These are phyloP conservation scores for Fulica atra DNA, from an alignment of 2,113 vertebrate genomes.

Conservation along the genomic window DNA sequence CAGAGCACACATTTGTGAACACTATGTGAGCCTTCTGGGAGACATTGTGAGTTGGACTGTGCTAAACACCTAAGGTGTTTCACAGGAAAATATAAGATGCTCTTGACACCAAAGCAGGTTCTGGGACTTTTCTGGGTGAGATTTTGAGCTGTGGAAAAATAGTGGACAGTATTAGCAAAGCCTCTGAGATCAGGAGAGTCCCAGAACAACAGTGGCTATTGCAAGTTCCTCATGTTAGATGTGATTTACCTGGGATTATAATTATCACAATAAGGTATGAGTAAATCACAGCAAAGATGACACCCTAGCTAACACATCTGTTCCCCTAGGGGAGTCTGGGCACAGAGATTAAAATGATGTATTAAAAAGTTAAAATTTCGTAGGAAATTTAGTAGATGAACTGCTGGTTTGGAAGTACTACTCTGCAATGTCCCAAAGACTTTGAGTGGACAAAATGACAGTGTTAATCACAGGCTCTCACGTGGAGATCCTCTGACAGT, in stretches of 20 bases:
- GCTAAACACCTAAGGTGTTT: background rate
- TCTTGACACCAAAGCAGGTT: background rate
- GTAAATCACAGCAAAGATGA: background rate
- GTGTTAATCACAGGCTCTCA: background rate
- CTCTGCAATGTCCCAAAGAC: background rate
- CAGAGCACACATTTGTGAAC: background rate
- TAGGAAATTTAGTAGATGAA: background rate
- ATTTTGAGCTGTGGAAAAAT: background rate
- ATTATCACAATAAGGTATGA: background rate
- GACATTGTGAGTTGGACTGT: background rate
- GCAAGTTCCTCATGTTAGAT: background rate
- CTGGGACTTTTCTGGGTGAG: background rate
- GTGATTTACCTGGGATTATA: background rate
- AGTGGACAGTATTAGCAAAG: background rate
- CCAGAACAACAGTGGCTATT: fast-evolving
- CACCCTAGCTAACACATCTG: background rate
- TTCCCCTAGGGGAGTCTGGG: background rate
- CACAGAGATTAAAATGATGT: background rate
- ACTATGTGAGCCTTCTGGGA: background rate
- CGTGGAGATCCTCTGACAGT: background rate
- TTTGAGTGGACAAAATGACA: background rate
- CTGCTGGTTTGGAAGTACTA: background rate
- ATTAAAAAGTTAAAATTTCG: background rate
- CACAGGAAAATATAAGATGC: background rate
- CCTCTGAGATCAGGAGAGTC: background rate